Evolutionary conservation across 2,113 vertebrate species (phyloP).

Genomic region (Callipepla squamata): DNA sequence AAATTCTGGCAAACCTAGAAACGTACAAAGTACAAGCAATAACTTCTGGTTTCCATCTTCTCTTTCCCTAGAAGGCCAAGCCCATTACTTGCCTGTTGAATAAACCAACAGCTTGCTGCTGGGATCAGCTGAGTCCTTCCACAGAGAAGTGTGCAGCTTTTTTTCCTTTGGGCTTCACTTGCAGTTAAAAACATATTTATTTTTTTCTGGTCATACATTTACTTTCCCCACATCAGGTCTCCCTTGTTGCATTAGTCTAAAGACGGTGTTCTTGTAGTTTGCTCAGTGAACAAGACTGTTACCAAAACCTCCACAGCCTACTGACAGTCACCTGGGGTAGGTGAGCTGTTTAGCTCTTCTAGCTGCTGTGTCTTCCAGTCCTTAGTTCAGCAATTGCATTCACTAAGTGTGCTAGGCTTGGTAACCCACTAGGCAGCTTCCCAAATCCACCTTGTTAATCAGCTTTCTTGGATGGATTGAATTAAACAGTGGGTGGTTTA

Average conservation of each 20-base stretch:
- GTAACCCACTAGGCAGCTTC: neutral
- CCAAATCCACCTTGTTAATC: constrained; percentile 3
- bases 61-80: neutral
- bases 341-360: neutral
- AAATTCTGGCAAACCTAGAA: neutral
- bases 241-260: neutral
- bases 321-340: neutral
- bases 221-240: neutral
- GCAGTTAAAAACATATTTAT: neutral
- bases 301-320: neutral
- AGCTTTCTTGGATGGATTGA: constrained; percentile 1
- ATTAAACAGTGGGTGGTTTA: neutral
- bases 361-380: neutral
- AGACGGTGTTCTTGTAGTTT: neutral
- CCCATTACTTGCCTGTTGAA: neutral
- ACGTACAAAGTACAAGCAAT: neutral
- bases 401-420: neutral
- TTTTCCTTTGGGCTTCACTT: neutral
- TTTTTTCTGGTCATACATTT: neutral
- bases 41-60: neutral
- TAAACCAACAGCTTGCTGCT: neutral
- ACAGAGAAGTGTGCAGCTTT: neutral
- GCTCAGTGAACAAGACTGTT: neutral
- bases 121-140: neutral
- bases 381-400: neutral